A percentile compares a stretch with the other conserved stretches of the same genome.
Evolutionary conservation across 2,113 vertebrate genomes (phyloP).

Genomic region (Triplophysa tibetana): DNA sequence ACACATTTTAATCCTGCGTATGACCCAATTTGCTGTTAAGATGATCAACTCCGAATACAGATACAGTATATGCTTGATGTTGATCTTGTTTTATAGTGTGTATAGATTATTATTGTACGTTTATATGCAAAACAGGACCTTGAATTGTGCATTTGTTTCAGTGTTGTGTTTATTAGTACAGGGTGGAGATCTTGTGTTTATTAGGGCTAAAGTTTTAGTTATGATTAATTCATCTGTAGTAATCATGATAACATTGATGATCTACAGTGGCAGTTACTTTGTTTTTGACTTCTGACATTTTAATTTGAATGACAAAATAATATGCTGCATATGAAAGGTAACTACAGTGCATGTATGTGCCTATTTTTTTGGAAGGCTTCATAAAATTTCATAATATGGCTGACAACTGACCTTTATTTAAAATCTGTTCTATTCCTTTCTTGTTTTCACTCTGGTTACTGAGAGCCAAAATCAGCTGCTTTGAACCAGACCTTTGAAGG

Average conservation of each 20-base stretch:
- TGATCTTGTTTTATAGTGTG: neutral
- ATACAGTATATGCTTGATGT: neutral
- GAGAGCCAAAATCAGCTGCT: too few relatives aligned
- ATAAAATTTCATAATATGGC: constrained; percentile 21
- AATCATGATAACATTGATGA: neutral
- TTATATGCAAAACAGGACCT: neutral
- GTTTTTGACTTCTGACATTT: neutral
- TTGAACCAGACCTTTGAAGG: too few relatives aligned
- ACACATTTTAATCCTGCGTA: constrained; percentile 65
- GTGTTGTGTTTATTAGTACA: neutral
- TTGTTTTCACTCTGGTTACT: neutral
- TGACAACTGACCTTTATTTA: constrained; percentile 57
- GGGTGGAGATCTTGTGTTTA: neutral
- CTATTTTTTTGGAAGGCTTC: constrained; percentile 28
- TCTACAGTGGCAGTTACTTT: neutral
- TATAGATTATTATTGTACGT: neutral
- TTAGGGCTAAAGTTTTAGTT: neutral
- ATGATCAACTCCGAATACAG: constrained; percentile 50
- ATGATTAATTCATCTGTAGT: neutral
- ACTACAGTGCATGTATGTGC: too few relatives aligned
- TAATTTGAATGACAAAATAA: neutral
- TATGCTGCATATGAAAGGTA: neutral
- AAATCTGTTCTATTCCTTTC: neutral
- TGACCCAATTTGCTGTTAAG: constrained; percentile 67
- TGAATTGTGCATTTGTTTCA: neutral